phyloP scores from a whole-genome alignment of 2,888 invertebrate genomes.

The Brachycybe producta region DNA sequence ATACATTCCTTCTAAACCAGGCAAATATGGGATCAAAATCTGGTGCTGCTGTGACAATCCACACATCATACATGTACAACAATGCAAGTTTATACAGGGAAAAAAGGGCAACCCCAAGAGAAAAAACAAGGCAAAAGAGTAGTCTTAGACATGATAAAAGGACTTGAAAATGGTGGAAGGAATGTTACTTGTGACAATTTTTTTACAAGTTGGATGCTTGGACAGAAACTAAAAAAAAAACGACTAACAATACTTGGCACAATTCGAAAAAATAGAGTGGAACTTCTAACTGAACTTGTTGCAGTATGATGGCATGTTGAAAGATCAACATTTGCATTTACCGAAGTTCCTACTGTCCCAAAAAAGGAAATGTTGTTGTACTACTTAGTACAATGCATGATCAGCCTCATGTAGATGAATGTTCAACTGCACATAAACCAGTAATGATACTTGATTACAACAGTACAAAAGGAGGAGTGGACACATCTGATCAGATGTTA shows the following conservation, averaged over 20 bases:
- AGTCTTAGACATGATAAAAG: too few relatives aligned
- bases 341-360: not conserved
- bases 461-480: conserved; percentile 16
- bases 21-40: too few relatives aligned
- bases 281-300: not conserved
- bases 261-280: not conserved
- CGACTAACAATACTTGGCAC: not conserved
- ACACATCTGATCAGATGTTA: conserved; percentile 11
- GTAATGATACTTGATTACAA: conserved; percentile 15
- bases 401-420: not conserved
- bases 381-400: not conserved
- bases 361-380: not conserved
- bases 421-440: not conserved
- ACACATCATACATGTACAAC: not conserved
- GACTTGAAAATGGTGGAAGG: too few relatives aligned
- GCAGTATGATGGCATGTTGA: not conserved
- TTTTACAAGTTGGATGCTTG: not conserved
- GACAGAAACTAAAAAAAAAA: not conserved
- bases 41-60: too few relatives aligned
- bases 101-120: too few relatives aligned
- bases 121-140: not conserved
- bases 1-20: not conserved
- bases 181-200: not conserved
- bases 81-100: too few relatives aligned
- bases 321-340: not conserved